Percentiles rank a stretch among this genome's conserved stretches.
These are phyloP conservation scores for Caenorhabditis japonica DNA, from an alignment of 2,888 invertebrate species.

Conservation along the genomic window DNA sequence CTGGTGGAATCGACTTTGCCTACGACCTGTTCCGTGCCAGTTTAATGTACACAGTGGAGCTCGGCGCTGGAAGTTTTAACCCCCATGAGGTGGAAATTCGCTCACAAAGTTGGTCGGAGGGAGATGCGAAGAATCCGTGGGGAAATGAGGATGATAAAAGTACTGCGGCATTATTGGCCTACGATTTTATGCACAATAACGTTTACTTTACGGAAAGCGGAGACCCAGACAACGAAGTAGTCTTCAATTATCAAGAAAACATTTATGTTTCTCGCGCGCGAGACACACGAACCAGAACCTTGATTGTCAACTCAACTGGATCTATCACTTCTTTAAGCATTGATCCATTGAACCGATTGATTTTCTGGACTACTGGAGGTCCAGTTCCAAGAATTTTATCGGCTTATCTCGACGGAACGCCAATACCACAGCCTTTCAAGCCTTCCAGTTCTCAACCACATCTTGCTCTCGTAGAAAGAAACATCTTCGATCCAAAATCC, in stretches of 20 bases:
- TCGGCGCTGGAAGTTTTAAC: background rate
- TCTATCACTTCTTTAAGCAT: slow-evolving; percentile 23
- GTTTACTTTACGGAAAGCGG: slow-evolving; percentile 32
- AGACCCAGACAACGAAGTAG: background rate
- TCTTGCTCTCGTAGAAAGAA: slow-evolving; percentile 18
- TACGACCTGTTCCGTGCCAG: slow-evolving; percentile 13
- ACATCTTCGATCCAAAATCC: slow-evolving; percentile 35
- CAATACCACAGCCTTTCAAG: slow-evolving; percentile 17
- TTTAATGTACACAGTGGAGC: slow-evolving; percentile 19
- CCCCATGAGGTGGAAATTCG: slow-evolving; percentile 18
- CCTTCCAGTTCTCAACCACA: slow-evolving; percentile 14
- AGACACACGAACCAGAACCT: slow-evolving; percentile 9
- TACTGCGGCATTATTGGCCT: slow-evolving; percentile 13
- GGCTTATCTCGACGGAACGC: slow-evolving; percentile 40
- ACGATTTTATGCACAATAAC: slow-evolving; percentile 40
- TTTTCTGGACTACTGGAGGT: slow-evolving; percentile 30
- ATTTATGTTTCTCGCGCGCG: slow-evolving; percentile 21
- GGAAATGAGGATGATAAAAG: slow-evolving; percentile 22
- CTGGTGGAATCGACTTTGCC: slow-evolving; percentile 29
- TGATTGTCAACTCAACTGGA: slow-evolving; percentile 45
- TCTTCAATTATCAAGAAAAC: slow-evolving; percentile 25
- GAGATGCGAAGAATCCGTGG: slow-evolving; percentile 8
- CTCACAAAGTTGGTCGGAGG: slow-evolving; percentile 24
- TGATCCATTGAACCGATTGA: slow-evolving; percentile 18
- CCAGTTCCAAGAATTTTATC: slow-evolving; percentile 28